These are phyloP conservation scores for Phallusia fumigata DNA, from an alignment of 23 tunicate genomes.

Conservation along the genomic window DNA sequence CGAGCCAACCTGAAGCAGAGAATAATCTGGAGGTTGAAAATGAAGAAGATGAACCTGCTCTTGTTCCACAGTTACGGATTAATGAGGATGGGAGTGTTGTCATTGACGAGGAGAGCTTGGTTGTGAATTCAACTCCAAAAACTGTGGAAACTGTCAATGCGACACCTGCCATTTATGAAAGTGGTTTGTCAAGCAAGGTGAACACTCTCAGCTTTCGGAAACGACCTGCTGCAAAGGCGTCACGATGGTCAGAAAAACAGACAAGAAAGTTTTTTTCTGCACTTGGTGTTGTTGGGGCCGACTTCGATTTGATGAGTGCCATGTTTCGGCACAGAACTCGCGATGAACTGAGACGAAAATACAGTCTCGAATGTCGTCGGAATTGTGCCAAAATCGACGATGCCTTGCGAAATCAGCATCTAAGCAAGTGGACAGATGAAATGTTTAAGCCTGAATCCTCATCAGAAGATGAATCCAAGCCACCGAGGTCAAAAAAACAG, in stretches of 20 bases:
- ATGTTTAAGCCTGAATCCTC: conserved; percentile 72
- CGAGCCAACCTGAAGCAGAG: conserved; percentile 1
- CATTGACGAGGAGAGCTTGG: conserved; percentile 80
- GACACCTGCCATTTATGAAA: conserved; percentile 61
- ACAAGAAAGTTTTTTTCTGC: conserved; percentile 73
- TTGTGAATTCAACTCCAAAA: conserved; percentile 45
- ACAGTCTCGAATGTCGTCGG: conserved; percentile 37
- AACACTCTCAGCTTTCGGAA: conserved; percentile 58
- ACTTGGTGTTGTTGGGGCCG: conserved; percentile 77
- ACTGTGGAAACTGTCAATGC: conserved; percentile 26
- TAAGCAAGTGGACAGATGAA: conserved; percentile 89
- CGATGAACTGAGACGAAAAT: conserved; percentile 73
- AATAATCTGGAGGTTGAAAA: not conserved
- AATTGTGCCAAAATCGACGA: conserved; percentile 50
- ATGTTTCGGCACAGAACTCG: conserved; percentile 70
- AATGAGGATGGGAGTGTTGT: conserved; percentile 82
- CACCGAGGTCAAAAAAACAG: not conserved
- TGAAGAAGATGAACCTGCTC: conserved; percentile 25
- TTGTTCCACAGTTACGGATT: conserved; percentile 79
- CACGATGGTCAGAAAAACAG: conserved; percentile 62
- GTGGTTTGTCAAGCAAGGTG: conserved; percentile 29
- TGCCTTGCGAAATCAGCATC: conserved; percentile 73
- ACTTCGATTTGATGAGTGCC: conserved; percentile 78
- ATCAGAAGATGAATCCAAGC: conserved; percentile 47
- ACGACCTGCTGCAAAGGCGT: conserved; percentile 21